Conservation (phyloP, 2,797 vertebrate genomes). For the Catharus ustulatus region DNA sequence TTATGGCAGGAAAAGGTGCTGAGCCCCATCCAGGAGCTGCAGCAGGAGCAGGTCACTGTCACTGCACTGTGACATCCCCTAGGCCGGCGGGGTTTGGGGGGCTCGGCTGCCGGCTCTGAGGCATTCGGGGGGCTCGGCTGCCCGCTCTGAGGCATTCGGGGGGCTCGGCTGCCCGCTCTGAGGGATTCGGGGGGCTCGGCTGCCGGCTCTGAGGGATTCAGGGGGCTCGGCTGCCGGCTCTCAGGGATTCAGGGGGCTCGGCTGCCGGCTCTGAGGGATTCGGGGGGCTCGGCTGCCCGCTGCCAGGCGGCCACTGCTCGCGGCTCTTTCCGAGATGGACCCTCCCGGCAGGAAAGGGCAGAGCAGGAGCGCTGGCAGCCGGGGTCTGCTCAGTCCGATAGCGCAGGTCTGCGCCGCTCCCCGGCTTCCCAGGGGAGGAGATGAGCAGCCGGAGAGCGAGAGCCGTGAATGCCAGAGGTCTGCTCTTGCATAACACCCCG, state of each 20-base stretch:
- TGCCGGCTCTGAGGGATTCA: rapidly evolving
- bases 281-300: not conserved
- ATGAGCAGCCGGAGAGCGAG: not conserved
- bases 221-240: not conserved
- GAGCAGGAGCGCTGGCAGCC: not conserved
- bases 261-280: too few species aligned
- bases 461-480: not conserved
- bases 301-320: rapidly evolving
- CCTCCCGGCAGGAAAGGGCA: not conserved
- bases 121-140: not conserved
- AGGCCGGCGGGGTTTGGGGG: rapidly evolving
- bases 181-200: not conserved
- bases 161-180: not conserved
- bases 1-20: not conserved
- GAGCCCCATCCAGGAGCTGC: not conserved
- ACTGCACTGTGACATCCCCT: not conserved
- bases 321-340: rapidly evolving
- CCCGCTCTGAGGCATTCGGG: rapidly evolving
- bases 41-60: not conserved
- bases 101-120: not conserved
- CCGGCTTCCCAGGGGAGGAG: not conserved
- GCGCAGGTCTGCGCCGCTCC: not conserved
- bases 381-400: rapidly evolving
- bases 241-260: not conserved
- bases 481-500: not conserved